Conservation (phyloP, 2,113 vertebrate species). For the Tautogolabrus adspersus region DNA sequence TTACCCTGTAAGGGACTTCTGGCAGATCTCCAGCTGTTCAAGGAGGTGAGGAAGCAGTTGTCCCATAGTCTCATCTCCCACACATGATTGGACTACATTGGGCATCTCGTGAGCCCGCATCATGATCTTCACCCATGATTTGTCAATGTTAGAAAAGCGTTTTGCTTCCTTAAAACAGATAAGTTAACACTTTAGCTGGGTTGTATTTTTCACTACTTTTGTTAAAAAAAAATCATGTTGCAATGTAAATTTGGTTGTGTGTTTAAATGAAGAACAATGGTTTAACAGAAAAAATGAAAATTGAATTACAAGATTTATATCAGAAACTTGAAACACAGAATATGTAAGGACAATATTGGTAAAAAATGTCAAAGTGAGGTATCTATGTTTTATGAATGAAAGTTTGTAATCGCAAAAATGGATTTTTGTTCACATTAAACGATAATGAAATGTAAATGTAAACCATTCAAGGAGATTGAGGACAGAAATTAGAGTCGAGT, state of each 20-base stretch:
- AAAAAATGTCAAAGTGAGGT: no score
- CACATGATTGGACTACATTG: slow-evolving; percentile 94
- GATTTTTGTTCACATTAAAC: background rate
- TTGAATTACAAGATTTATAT: no score
- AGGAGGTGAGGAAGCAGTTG: slow-evolving; percentile 93
- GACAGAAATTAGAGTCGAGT: background rate
- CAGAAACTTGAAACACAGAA: no score
- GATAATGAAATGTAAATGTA: background rate
- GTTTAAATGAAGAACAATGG: no score
- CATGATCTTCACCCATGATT: slow-evolving; percentile 99
- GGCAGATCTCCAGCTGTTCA: slow-evolving; percentile 96
- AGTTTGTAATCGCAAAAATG: no score
- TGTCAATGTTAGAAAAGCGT: slow-evolving; percentile 96
- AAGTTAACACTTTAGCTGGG: background rate
- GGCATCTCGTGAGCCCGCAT: slow-evolving; percentile 92
- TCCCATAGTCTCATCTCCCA: slow-evolving; percentile 95
- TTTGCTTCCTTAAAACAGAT: slow-evolving; percentile 89
- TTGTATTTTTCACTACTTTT: background rate
- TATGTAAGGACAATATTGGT: no score
- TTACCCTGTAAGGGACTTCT: slow-evolving; percentile 98
- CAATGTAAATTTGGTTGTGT: no score
- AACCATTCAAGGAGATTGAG: background rate
- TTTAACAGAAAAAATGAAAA: no score
- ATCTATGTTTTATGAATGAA: no score
- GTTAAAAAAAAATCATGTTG: no score